phyloP scores from a whole-genome alignment of 1,140 invertebrate genomes.

The Meloidogyne chitwoodi region DNA sequence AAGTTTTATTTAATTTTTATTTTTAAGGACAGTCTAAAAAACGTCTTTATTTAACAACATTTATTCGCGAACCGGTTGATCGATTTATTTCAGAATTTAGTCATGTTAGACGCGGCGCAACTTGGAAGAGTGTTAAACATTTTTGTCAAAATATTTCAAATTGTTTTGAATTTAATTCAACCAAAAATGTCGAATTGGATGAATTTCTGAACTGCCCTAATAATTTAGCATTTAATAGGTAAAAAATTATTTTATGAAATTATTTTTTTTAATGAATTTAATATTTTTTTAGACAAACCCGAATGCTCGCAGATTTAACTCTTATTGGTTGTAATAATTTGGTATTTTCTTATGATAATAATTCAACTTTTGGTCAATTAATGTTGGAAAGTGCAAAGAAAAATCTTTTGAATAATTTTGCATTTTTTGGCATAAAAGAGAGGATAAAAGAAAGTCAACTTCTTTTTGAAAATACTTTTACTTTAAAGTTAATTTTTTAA shows the following conservation, averaged over 20 bases:
- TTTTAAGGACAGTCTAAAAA: conserved; percentile 44
- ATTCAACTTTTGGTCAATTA: conserved; percentile 42
- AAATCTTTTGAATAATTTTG: conserved; percentile 81
- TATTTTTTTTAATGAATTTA: neutral
- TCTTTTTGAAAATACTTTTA: conserved; percentile 94
- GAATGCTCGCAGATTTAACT: conserved; percentile 91
- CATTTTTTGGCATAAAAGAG: conserved; percentile 94
- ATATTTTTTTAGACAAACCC: conserved; percentile 71
- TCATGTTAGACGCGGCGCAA: conserved; percentile 91
- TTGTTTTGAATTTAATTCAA: conserved; percentile 62
- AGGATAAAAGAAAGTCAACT: conserved; percentile 88
- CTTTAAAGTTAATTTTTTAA: conserved; percentile 75
- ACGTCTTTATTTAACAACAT: conserved; percentile 87
- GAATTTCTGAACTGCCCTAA: conserved; percentile 74
- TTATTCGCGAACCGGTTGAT: conserved; percentile 81
- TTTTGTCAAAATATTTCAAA: conserved; percentile 73
- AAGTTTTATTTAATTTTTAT: no score
- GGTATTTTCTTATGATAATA: conserved; percentile 13
- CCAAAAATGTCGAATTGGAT: conserved; percentile 65
- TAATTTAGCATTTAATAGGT: conserved; percentile 90
- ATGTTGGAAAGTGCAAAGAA: conserved; percentile 81
- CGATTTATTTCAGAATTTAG: conserved; percentile 87
- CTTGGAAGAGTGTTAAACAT: conserved; percentile 81
- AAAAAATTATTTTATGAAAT: neutral
- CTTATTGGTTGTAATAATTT: conserved; percentile 81